These are phyloP conservation scores for Microcebus lehilahytsara DNA, from an alignment of 2,113 vertebrate species.

Conservation along the genomic window DNA sequence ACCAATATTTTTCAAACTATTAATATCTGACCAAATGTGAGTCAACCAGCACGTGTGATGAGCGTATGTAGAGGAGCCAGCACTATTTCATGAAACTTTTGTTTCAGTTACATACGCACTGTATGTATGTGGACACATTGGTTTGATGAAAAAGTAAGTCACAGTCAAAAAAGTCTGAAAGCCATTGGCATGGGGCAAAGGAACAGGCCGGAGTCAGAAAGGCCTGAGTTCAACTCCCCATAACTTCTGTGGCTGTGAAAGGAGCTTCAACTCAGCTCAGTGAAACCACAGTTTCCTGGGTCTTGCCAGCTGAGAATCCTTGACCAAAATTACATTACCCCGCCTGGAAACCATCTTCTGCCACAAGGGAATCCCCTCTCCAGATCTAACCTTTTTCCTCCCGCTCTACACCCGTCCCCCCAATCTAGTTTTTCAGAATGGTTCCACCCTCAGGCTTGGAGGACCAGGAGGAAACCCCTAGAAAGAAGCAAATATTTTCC, in stretches of 20 bases:
- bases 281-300: background rate
- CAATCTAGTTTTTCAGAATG: background rate
- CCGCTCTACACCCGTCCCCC: background rate
- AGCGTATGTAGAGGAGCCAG: background rate
- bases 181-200: background rate
- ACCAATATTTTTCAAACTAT: constrained; percentile 6
- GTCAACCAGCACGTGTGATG: background rate
- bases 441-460: background rate
- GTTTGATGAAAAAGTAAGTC: background rate
- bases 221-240: background rate
- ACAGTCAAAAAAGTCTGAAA: background rate
- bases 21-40: background rate
- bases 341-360: background rate
- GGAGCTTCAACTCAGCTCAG: background rate
- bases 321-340: background rate
- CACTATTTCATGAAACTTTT: background rate
- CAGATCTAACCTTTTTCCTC: background rate
- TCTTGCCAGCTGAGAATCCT: background rate
- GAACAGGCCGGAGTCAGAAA: background rate
- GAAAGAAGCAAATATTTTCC: background rate
- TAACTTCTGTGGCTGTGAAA: background rate
- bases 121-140: background rate
- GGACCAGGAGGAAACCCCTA: background rate
- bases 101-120: background rate
- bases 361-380: background rate